These are phyloP conservation scores for Cynocephalus volans DNA, from an alignment of 2,113 vertebrate species.

Conservation along the genomic window DNA sequence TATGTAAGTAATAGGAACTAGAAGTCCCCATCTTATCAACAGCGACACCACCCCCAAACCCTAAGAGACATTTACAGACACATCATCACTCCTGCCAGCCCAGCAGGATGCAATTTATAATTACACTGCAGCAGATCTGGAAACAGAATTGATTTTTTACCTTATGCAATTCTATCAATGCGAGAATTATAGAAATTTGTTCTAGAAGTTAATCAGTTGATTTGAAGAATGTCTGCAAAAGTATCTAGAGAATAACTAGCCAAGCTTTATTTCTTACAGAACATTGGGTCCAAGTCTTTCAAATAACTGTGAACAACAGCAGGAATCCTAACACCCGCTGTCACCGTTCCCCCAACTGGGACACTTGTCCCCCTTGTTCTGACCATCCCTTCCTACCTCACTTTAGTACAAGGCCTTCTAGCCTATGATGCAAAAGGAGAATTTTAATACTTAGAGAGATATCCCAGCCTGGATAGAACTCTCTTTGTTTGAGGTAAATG, in stretches of 20 bases:
- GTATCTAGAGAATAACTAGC: neutral
- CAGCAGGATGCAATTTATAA: neutral
- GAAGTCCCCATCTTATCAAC: neutral
- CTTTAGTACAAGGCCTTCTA: neutral
- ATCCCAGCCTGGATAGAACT: neutral
- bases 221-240: neutral
- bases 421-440: neutral
- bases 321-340: too few relatives aligned
- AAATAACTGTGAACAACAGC: neutral
- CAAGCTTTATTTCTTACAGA: neutral
- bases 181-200: neutral
- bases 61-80: neutral
- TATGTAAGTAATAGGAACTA: conserved; percentile 37
- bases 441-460: neutral
- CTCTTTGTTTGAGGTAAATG: neutral
- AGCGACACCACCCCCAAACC: neutral
- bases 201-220: neutral
- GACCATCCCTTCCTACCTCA: too few relatives aligned
- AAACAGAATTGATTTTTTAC: neutral
- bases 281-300: neutral
- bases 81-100: neutral
- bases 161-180: neutral
- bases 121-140: neutral
- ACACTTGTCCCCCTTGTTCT: neutral
- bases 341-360: neutral